Evolutionary conservation across 2,888 invertebrate genomes (phyloP).

Genomic region (Oscheius myriophilus): DNA sequence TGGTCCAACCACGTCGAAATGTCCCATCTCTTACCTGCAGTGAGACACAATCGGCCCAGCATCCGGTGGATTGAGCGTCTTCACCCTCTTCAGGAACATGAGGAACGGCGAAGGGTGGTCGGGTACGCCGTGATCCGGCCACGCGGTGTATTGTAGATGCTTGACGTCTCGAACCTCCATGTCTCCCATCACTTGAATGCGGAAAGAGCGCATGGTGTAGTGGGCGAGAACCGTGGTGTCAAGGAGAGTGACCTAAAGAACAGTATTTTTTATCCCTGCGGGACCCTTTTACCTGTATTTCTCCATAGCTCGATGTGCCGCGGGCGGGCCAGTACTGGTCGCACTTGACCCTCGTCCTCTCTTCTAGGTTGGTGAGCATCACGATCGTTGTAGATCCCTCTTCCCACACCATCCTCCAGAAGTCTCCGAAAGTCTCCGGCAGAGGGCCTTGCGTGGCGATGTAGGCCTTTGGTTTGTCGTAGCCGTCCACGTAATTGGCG

Average conservation of each 20-base stretch:
- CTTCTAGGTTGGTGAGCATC: slow-evolving; percentile 99
- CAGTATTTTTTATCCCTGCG: not conserved
- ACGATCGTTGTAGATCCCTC: slow-evolving; percentile 91
- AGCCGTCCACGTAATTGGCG: slow-evolving; percentile 98
- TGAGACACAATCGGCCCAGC: slow-evolving; percentile 94
- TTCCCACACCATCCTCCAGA: slow-evolving; percentile 99
- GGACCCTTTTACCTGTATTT: slow-evolving; percentile 78
- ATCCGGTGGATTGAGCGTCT: slow-evolving; percentile 87
- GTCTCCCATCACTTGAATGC: slow-evolving; percentile 76
- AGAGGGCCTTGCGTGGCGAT: slow-evolving; percentile 98
- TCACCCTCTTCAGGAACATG: slow-evolving; percentile 92
- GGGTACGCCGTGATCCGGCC: slow-evolving; percentile 99
- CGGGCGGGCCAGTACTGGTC: slow-evolving; percentile 90
- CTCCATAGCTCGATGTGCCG: slow-evolving; percentile 92
- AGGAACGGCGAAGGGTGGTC: slow-evolving; percentile 98
- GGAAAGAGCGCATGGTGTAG: slow-evolving; percentile 96
- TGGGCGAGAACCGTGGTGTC: slow-evolving; percentile 96
- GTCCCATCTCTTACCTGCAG: slow-evolving; percentile 76
- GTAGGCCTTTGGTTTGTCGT: slow-evolving; percentile 95
- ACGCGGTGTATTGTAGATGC: slow-evolving; percentile 97
- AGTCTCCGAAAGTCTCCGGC: slow-evolving; percentile 95
- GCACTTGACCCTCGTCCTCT: slow-evolving; percentile 86
- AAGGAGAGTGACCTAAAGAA: slow-evolving; percentile 80
- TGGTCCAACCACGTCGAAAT: no score
- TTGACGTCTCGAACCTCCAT: slow-evolving; percentile 89